phyloP scores from a whole-genome alignment of 2,888 invertebrate species.

The Xestia rhomboidea region DNA sequence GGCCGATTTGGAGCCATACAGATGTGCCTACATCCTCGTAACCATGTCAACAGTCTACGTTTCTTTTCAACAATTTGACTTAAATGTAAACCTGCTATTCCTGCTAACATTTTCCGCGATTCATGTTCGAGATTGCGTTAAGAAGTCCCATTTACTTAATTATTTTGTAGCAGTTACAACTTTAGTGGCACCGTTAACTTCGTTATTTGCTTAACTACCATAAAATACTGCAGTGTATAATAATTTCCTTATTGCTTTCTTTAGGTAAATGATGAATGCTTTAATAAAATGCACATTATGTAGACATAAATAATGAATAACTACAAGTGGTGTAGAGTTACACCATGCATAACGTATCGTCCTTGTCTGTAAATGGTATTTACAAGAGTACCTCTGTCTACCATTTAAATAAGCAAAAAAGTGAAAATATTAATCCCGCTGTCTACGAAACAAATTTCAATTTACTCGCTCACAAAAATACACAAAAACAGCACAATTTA shows the following conservation, averaged over 20 bases:
- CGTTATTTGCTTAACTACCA: slow-evolving; percentile 23
- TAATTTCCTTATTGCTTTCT: slow-evolving; percentile 18
- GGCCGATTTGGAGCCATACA: slow-evolving; percentile 73
- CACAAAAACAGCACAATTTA: slow-evolving; percentile 64
- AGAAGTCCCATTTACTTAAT: slow-evolving; percentile 42
- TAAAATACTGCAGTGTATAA: slow-evolving; percentile 11
- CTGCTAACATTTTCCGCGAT: slow-evolving; percentile 39
- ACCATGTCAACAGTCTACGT: slow-evolving; percentile 66
- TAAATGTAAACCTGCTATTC: slow-evolving; percentile 63
- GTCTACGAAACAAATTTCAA: slow-evolving; percentile 56
- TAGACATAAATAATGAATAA: slow-evolving; percentile 10
- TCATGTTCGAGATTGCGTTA: slow-evolving; percentile 40
- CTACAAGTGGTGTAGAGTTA: not conserved
- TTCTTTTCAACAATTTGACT: slow-evolving; percentile 68
- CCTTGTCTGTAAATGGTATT: not conserved
- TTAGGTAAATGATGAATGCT: slow-evolving; percentile 22
- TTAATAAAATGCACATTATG: slow-evolving; percentile 4
- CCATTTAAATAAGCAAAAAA: slow-evolving; percentile 14
- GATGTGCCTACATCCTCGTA: slow-evolving; percentile 69
- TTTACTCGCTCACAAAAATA: slow-evolving; percentile 49
- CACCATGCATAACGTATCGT: not conserved
- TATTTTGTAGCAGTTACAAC: slow-evolving; percentile 32
- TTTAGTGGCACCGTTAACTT: slow-evolving; percentile 17
- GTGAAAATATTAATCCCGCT: slow-evolving; percentile 40
- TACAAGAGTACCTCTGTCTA: slow-evolving; percentile 4